Conservation (phyloP, 2,113 vertebrate genomes). For the Gasterosteus nipponicus region DNA sequence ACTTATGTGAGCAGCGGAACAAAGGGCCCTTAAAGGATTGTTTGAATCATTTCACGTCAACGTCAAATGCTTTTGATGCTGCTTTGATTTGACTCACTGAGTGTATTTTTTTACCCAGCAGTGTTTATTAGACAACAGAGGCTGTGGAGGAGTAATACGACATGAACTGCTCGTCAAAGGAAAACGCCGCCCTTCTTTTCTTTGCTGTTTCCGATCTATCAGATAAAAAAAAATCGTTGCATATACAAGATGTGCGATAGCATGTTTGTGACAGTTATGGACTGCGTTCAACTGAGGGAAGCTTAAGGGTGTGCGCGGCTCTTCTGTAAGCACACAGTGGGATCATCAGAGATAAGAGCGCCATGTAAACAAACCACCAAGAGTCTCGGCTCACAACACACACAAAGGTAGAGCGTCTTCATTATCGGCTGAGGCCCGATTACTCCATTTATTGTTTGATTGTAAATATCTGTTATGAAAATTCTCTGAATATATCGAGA, state of each 20-base stretch:
- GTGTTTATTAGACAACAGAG: slow-evolving; percentile 32
- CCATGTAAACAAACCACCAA: not conserved
- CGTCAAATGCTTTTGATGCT: slow-evolving; percentile 50
- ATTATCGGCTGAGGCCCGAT: not conserved
- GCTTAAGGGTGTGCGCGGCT: not conserved
- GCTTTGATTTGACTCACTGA: slow-evolving; percentile 45
- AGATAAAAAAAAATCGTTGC: slow-evolving; percentile 2
- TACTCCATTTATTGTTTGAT: not conserved
- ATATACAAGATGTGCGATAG: slow-evolving; percentile 18
- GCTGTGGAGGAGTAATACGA: slow-evolving; percentile 41
- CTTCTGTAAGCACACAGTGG: not conserved
- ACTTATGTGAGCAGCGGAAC: slow-evolving; percentile 72
- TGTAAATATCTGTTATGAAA: not conserved
- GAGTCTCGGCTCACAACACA: not conserved
- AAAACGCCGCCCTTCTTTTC: slow-evolving; percentile 22
- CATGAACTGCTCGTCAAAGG: slow-evolving; percentile 31
- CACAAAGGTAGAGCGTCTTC: not conserved
- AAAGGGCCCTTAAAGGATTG: slow-evolving; percentile 67
- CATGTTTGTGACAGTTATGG: slow-evolving; percentile 8
- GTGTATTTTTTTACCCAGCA: slow-evolving; percentile 27
- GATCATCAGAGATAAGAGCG: not conserved
- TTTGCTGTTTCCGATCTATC: slow-evolving; percentile 35
- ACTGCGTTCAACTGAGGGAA: not conserved
- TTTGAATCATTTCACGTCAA: slow-evolving; percentile 7
- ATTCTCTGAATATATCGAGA: not conserved